Evolutionary conservation across 1,140 invertebrate species (phyloP).

Genomic region (Druon quercuslanigerum): DNA sequence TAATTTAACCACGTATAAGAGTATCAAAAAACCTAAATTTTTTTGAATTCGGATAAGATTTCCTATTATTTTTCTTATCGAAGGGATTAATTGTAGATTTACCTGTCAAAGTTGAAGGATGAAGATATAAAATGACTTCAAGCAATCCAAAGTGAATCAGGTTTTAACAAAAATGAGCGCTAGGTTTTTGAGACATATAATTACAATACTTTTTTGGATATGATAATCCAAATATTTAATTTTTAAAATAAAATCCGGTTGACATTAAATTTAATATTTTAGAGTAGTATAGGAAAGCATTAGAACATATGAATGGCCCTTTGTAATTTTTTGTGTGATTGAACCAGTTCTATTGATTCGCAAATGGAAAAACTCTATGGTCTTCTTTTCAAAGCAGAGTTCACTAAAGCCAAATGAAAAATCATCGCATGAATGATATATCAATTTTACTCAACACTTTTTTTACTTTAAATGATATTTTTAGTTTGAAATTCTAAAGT

Average conservation of each 20-base stretch:
- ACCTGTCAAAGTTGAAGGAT: too few species aligned
- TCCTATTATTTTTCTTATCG: too few species aligned
- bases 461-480: neutral
- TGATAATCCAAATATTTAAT: neutral
- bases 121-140: too few species aligned
- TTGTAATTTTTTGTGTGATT: slow-evolving; percentile 26
- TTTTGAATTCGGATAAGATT: too few species aligned
- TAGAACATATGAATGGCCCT: slow-evolving; percentile 8
- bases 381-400: slow-evolving; percentile 16
- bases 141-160: too few species aligned
- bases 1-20: too few species aligned
- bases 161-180: too few species aligned
- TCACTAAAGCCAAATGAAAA: slow-evolving; percentile 19
- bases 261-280: slow-evolving; percentile 14
- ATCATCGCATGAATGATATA: neutral
- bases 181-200: too few species aligned
- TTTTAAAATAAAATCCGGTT: neutral
- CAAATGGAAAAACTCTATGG: slow-evolving; percentile 23
- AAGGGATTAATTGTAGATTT: too few species aligned
- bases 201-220: too few species aligned
- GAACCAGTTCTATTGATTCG: slow-evolving; percentile 28
- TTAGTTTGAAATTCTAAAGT: neutral
- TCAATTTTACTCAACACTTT: neutral
- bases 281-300: neutral
- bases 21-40: too few species aligned